Base-by-base conservation (phyloP, 2,113 vertebrate genomes). In the Lynx canadensis region DNA sequence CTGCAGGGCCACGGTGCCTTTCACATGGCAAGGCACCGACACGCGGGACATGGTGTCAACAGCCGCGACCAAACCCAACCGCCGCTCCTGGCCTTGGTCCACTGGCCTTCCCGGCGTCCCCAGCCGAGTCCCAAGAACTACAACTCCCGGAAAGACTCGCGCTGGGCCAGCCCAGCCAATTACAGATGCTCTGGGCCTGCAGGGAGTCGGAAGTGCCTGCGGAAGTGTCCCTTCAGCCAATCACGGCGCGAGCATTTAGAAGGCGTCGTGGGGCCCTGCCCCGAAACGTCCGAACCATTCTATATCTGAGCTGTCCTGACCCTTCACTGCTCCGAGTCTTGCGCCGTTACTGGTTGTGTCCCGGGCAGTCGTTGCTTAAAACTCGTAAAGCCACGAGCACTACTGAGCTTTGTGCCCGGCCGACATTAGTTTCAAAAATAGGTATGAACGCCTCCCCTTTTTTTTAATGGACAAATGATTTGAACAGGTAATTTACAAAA, bases 1-100 rank as follows among this genome's bases (percentile, higher is more conserved):
- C 95, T 99, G 99, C 33, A 99, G 98, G 63, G 98, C 98, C 21
- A 99, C 98, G 0, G 99, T 98, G 74, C 99, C 96, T 97, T 99
- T 99, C 92, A 99, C 87, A 2, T 98, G 98, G 90, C 99, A 99
- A 63, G 95, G 97, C 65, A 99, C 98, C 3, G 78, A 90, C 9
- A 98, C 63, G 0, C 98, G 97, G 29, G 98, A 97, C 98, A 98
- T 99, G 91, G 45, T 96, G 81, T 74, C 81, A 31, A 65, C 16
- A 6, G 27, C 48, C 15, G 7, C 16, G 7, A 90, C 27, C 38
- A 16, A 50, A 8, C 27, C 10, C 88, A 88, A 83, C 55, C 19
- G 4, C 76, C 0, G 29, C 84, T 60, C 23, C 25, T 10, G n/a
- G 41, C 16, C 76, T 82, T 18, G 38, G 16, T 76, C 65, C 55